Conservation (phyloP, 2,888 invertebrate species). For the Hylaea fasciaria region DNA sequence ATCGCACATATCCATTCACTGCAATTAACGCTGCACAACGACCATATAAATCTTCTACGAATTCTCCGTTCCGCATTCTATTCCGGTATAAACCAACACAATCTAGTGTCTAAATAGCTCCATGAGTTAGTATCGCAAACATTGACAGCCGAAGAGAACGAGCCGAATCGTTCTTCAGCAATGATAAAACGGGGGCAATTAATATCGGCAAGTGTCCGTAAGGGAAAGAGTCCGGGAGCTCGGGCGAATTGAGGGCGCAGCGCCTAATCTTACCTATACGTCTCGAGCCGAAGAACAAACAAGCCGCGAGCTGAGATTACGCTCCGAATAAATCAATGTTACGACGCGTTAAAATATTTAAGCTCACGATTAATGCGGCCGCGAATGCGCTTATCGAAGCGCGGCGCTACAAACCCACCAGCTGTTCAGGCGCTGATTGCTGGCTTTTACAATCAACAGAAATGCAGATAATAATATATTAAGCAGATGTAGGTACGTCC, state of each 20-base stretch:
- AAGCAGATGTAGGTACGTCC: neutral
- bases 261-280: slow-evolving; percentile 80
- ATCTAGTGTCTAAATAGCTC: slow-evolving; percentile 46
- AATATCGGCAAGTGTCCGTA: slow-evolving; percentile 59
- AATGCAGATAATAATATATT: slow-evolving; percentile 4
- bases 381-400: slow-evolving; percentile 71
- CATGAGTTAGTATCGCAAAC: slow-evolving; percentile 42
- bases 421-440: slow-evolving; percentile 36
- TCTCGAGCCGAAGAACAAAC: slow-evolving; percentile 82
- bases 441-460: slow-evolving; percentile 25
- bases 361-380: slow-evolving; percentile 81
- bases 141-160: slow-evolving; percentile 34
- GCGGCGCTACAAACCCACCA: slow-evolving; percentile 47
- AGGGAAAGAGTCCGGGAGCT: slow-evolving; percentile 56
- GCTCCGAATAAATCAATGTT: slow-evolving; percentile 83
- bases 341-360: slow-evolving; percentile 85
- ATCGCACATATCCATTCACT: slow-evolving; percentile 77
- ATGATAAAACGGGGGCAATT: slow-evolving; percentile 57
- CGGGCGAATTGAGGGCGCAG: slow-evolving; percentile 63
- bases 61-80: slow-evolving; percentile 69
- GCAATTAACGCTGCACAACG: slow-evolving; percentile 83
- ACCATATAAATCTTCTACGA: slow-evolving; percentile 80
- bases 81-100: slow-evolving; percentile 56
- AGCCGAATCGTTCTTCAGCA: slow-evolving; percentile 25
- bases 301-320: slow-evolving; percentile 82